These are phyloP conservation scores for Piaya cayana DNA, from an alignment of 2,113 vertebrate genomes.

Conservation along the genomic window DNA sequence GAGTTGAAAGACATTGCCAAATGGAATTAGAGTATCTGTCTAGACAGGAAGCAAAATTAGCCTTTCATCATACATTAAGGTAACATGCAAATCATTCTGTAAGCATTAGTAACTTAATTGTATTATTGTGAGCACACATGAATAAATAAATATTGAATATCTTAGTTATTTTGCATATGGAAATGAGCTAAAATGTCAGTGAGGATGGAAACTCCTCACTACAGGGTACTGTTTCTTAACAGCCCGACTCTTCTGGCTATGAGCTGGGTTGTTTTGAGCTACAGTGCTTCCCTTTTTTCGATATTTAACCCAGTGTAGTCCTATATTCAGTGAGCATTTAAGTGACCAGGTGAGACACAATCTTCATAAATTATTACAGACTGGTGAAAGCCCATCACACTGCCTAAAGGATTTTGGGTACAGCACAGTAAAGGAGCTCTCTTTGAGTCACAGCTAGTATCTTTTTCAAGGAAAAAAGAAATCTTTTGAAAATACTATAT, in stretches of 20 bases:
- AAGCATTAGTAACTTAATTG: conserved; percentile 49
- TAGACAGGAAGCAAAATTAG: conserved; percentile 39
- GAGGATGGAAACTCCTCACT: not conserved
- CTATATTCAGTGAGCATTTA: not conserved
- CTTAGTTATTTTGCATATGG: not conserved
- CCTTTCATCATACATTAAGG: conserved; percentile 63
- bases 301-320: not conserved
- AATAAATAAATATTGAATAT: conserved; percentile 54
- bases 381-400: not conserved
- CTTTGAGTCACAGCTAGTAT: not conserved
- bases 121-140: conserved; percentile 59
- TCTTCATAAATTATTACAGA: not conserved
- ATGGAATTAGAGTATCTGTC: conserved; percentile 48
- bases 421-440: not conserved
- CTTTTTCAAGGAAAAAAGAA: not conserved
- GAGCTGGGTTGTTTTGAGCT: not conserved
- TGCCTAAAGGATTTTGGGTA: not conserved
- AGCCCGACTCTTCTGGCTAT: not conserved
- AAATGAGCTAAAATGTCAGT: conserved; percentile 34
- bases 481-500: not conserved
- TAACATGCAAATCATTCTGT: conserved; percentile 51
- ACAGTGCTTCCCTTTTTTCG: not conserved
- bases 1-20: not conserved
- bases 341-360: not conserved
- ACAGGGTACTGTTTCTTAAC: not conserved